Conservation (phyloP, 1,140 invertebrate genomes). For the Sminthurides bifidus region DNA sequence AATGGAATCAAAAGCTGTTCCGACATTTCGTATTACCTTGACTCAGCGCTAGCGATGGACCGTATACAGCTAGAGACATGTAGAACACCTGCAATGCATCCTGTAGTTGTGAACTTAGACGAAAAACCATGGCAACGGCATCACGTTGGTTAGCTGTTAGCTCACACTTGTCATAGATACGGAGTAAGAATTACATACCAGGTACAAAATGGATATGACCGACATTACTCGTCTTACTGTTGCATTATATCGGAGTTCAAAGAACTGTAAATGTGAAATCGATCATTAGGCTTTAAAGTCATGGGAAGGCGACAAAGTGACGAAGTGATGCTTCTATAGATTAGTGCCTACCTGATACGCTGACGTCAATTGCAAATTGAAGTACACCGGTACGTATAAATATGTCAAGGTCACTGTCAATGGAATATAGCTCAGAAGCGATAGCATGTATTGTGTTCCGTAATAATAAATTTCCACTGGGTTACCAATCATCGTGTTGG, state of each 20-base stretch:
- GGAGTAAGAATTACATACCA: conserved; percentile 5
- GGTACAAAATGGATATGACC: not conserved
- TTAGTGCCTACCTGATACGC: conserved; percentile 57
- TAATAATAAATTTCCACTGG: too few species aligned
- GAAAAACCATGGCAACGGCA: not conserved
- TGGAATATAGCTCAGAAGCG: conserved; percentile 1
- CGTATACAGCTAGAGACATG: conserved; percentile 12
- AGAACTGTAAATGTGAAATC: conserved; percentile 13
- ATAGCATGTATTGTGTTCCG: not conserved
- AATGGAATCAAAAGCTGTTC: not conserved
- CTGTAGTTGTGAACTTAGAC: too few species aligned
- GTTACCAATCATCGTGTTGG: too few species aligned
- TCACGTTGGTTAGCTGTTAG: not conserved
- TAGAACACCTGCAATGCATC: conserved; percentile 1
- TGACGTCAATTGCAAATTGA: conserved; percentile 64
- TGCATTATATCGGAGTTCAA: conserved; percentile 22
- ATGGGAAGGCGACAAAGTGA: not conserved
- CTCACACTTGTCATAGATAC: not conserved
- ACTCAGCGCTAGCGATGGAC: conserved; percentile 12
- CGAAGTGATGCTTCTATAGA: not conserved
- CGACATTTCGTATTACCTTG: conserved; percentile 9
- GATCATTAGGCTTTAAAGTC: not conserved
- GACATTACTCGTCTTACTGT: conserved; percentile 7
- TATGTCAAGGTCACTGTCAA: not conserved
- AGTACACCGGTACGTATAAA: conserved; percentile 51